Base-by-base conservation (phyloP, 1,140 invertebrate species). In the Pteromalus puparum region DNA sequence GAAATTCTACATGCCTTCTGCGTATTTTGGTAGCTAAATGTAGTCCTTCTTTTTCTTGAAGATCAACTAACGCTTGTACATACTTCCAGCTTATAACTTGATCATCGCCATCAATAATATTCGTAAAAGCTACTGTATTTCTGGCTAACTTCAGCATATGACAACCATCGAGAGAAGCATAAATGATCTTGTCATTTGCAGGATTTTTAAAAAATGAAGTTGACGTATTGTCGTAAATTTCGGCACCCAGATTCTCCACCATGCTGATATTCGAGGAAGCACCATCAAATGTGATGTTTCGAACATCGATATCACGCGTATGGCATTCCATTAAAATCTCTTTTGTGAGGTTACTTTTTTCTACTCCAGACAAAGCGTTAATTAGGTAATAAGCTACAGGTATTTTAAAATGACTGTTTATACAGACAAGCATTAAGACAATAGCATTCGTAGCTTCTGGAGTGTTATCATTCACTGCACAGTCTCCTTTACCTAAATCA, bases 111-210 rank as follows among this genome's bases (percentile, higher is more conserved):
- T 86, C 30, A 30, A 30, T 30, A 30, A 30, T 30, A 30, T 30
- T 30, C 30, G 30, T 30, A 30, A 5, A 30, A 77, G 81, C 87
- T 73, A 89, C 85, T 68, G 81, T 85, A 81, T 89, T 89, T 70
- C 86, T 53, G 21, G 87, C 67, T 28, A 86, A 46, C 85, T 89
- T 89, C 13, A 89, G n/a, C 72, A 85, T 87, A 67, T 89, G 89
- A 85, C 86, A 87, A 13, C 86, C 80, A 85, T 89, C 88, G 28
- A 79, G 85, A 78, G 88, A 84, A 18, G 87, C 53, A 85, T 79
- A 87, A 5, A 89, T 82, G 21, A 65, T 38, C 84, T 88, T n/a
- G 48, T 18, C n/a, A 30, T 74, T 86, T 42, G 61, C 34, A 67
- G 87, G 86, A 83, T 89, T 83, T 18, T 5, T 1, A 79, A 89